A percentile compares a stretch with the other conserved stretches of the same genome.
phyloP scores from a whole-genome alignment of 2,113 vertebrate genomes.

The Pelvicachromis taeniatus region DNA sequence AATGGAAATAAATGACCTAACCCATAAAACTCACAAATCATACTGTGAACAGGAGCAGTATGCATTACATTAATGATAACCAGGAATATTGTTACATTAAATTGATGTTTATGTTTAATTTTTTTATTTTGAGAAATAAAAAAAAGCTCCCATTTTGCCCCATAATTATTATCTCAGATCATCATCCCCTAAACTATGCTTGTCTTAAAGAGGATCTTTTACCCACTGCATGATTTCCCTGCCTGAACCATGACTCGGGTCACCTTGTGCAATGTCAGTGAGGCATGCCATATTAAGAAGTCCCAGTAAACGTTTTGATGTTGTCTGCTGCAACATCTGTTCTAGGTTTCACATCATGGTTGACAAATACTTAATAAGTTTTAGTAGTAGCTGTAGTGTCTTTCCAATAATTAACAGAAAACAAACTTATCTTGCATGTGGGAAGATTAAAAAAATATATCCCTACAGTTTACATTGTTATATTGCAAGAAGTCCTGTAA shows the following conservation, averaged over 20 bases:
- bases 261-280: neutral
- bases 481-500: neutral
- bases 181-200: neutral
- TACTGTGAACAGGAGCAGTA: constrained; percentile 6
- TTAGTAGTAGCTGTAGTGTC: neutral
- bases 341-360: neutral
- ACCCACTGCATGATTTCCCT: neutral
- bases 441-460: neutral
- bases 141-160: neutral
- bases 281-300: neutral
- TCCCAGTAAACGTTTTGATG: neutral
- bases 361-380: neutral
- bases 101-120: neutral
- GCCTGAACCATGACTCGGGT: neutral
- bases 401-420: neutral
- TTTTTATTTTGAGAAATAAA: neutral
- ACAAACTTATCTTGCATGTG: neutral
- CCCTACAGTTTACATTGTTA: neutral
- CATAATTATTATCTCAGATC: neutral
- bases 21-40: constrained; percentile 26
- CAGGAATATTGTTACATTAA: neutral
- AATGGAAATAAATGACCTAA: constrained; percentile 25
- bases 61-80: neutral
- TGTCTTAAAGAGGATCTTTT: neutral
- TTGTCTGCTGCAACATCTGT: neutral